Conservation (phyloP, 2,113 vertebrate genomes). For the Phaetusa simplex region DNA sequence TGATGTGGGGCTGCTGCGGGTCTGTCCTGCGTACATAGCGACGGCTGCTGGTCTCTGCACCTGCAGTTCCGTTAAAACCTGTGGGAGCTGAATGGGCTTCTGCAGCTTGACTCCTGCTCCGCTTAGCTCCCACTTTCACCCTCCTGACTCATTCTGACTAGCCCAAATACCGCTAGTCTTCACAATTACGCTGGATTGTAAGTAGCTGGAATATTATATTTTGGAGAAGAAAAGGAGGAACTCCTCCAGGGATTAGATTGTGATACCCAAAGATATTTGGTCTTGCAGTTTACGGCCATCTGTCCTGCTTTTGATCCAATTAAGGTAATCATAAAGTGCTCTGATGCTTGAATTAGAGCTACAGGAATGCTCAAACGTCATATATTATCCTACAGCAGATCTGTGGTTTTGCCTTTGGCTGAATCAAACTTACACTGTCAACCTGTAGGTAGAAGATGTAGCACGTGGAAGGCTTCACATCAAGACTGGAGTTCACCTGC, state of each 20-base stretch:
- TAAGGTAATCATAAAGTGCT: neutral
- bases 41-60: fast-evolving
- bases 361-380: neutral
- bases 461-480: neutral
- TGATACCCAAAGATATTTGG: neutral
- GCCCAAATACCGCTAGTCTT: fast-evolving
- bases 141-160: neutral
- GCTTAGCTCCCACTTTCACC: neutral
- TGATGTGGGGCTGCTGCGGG: fast-evolving
- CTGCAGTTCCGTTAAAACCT: fast-evolving
- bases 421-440: neutral
- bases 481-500: neutral
- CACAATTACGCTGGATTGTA: neutral
- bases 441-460: neutral
- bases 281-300: neutral
- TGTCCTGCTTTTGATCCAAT: neutral
- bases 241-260: neutral
- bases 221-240: neutral
- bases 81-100: neutral
- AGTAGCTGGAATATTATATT: neutral
- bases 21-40: neutral
- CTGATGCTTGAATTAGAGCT: neutral
- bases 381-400: neutral
- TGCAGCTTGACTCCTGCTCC: neutral
- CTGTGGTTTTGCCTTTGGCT: neutral